Conservation (phyloP, 2,113 vertebrate genomes). For the Parus major region DNA sequence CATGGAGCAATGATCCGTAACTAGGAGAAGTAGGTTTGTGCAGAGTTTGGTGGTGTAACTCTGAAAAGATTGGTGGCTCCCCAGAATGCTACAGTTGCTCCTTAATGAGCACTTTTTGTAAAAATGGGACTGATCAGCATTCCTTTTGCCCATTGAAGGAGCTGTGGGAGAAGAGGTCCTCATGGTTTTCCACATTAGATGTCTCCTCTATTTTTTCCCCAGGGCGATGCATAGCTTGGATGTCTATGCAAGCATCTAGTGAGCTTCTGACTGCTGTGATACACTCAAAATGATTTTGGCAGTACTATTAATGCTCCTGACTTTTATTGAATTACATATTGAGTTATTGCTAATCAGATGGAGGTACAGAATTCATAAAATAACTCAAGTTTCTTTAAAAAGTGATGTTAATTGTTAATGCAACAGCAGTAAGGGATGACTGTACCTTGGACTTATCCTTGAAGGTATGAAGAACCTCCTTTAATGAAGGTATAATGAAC, state of each 20-base stretch:
- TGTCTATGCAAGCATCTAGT: background rate
- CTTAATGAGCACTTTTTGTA: background rate
- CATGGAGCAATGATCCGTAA: accelerated
- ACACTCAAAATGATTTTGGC: background rate
- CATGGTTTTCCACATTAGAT: background rate
- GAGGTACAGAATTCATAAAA: background rate
- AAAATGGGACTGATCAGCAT: background rate
- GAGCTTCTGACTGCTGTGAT: background rate
- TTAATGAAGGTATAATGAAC: too few relatives aligned
- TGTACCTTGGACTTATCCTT: too few relatives aligned
- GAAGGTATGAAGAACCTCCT: background rate
- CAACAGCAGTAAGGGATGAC: background rate
- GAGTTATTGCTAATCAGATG: background rate
- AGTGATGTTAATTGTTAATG: background rate
- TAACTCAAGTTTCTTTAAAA: background rate
- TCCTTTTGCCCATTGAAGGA: background rate
- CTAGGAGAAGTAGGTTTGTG: background rate
- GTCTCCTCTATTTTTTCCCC: background rate
- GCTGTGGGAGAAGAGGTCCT: background rate
- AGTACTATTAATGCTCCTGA: background rate
- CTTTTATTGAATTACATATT: background rate
- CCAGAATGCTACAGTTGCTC: background rate
- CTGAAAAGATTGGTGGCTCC: background rate
- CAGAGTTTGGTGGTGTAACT: background rate
- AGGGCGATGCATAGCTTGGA: background rate